Percentiles rank a stretch among this genome's conserved stretches.
These are phyloP conservation scores for Rhabdomys dilectus DNA, from an alignment of 2,113 vertebrate species.

Conservation along the genomic window DNA sequence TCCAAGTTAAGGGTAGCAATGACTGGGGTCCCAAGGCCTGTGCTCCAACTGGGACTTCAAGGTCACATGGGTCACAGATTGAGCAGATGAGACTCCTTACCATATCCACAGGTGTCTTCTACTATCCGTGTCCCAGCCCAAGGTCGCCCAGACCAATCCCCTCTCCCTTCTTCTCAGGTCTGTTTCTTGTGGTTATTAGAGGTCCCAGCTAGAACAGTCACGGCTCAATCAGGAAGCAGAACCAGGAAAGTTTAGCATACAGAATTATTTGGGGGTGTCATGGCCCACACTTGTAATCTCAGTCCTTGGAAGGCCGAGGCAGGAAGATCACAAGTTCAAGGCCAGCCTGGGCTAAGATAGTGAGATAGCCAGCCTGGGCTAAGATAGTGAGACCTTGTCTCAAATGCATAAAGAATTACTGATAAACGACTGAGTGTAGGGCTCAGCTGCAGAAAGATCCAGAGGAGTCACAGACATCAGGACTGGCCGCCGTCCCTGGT, in stretches of 20 bases:
- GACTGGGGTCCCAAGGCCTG: background rate
- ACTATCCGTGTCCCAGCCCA: background rate
- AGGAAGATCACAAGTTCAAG: background rate
- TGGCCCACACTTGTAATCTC: background rate
- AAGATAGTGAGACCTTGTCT: background rate
- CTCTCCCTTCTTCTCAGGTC: background rate
- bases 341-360: background rate
- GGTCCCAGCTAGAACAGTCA: background rate
- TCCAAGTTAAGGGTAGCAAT: background rate
- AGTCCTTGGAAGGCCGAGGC: background rate
- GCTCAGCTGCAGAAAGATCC: background rate
- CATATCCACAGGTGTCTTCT: background rate
- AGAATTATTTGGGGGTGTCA: background rate
- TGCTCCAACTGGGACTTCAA: background rate
- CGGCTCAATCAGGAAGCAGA: background rate
- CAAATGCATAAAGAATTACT: background rate
- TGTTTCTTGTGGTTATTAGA: background rate
- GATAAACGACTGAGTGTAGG: background rate
- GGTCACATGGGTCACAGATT: background rate
- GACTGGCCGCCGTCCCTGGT: background rate
- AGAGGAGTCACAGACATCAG: conserved; percentile 8
- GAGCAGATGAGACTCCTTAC: background rate
- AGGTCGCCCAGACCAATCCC: background rate
- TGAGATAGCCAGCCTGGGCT: background rate
- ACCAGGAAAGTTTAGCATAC: background rate